These are phyloP conservation scores for Clupea harengus DNA, from an alignment of 2,113 vertebrate species.

Conservation along the genomic window DNA sequence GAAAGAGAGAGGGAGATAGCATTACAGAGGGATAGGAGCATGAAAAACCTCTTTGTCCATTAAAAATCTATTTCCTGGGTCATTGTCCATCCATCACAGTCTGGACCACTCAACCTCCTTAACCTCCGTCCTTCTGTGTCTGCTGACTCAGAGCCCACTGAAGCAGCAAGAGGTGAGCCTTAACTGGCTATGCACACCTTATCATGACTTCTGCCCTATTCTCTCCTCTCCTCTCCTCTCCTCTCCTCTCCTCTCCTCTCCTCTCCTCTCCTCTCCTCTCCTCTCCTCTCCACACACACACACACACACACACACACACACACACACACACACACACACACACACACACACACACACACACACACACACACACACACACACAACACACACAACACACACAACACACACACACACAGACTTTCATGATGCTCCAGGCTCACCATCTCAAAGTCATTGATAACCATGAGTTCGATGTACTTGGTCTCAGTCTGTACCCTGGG, in stretches of 20 bases:
- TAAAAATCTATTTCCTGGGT: neutral
- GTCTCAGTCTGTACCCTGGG: slow-evolving; percentile 90
- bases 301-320: neutral
- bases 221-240: no score
- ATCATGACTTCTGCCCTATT: no score
- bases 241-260: neutral
- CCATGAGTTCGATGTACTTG: slow-evolving; percentile 93
- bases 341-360: slow-evolving; percentile 15
- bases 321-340: slow-evolving; percentile 3
- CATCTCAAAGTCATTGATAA: slow-evolving; percentile 90
- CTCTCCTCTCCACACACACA: neutral
- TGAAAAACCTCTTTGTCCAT: neutral
- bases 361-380: neutral
- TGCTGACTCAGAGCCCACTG: neutral
- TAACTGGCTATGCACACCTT: no score
- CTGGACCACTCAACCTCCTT: neutral
- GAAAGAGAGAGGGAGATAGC: neutral
- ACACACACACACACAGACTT: neutral
- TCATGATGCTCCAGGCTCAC: slow-evolving; percentile 61
- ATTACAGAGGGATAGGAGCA: slow-evolving; percentile 4
- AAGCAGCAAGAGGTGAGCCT: no score
- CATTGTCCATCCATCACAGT: neutral
- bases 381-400: neutral
- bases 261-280: no score
- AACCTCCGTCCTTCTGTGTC: neutral